A percentile compares a stretch with the other conserved stretches of the same genome.
These are phyloP conservation scores for Dichetophora obliterata DNA, from an alignment of 2,888 invertebrate genomes.

Conservation along the genomic window DNA sequence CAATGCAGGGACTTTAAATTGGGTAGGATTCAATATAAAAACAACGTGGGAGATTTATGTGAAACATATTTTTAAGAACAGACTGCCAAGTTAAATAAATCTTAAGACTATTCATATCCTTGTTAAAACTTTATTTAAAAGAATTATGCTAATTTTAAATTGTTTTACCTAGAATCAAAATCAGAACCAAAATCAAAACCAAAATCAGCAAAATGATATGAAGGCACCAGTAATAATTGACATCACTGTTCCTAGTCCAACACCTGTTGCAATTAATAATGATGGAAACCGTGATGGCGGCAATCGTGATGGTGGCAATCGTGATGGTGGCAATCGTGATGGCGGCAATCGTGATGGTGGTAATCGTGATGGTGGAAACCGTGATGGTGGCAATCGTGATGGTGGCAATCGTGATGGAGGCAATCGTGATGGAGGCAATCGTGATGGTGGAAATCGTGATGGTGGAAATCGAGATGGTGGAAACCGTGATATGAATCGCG, in stretches of 20 bases:
- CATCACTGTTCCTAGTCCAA: too few species aligned
- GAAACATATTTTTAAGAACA: too few species aligned
- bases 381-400: constrained; percentile 17
- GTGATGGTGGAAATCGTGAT: constrained; percentile 47
- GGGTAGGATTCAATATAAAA: too few species aligned
- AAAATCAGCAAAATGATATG: constrained; percentile 39
- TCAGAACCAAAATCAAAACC: constrained; percentile 39
- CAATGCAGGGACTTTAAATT: too few species aligned
- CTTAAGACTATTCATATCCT: too few species aligned
- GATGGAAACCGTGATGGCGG: not conserved
- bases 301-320: constrained; percentile 26
- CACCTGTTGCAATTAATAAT: too few species aligned
- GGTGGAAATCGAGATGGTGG: constrained; percentile 50
- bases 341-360: constrained; percentile 24
- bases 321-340: constrained; percentile 18
- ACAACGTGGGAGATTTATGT: too few species aligned
- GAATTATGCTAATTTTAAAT: too few species aligned
- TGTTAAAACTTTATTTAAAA: too few species aligned
- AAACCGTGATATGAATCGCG: not conserved
- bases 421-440: constrained; percentile 52
- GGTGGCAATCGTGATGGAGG: constrained; percentile 41
- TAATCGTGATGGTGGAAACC: constrained; percentile 8
- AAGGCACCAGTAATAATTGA: not conserved
- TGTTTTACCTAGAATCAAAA: constrained; percentile 9
- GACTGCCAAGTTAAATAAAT: too few species aligned